Conservation (phyloP, 2,888 invertebrate species). For the Augochlorella aurata region DNA sequence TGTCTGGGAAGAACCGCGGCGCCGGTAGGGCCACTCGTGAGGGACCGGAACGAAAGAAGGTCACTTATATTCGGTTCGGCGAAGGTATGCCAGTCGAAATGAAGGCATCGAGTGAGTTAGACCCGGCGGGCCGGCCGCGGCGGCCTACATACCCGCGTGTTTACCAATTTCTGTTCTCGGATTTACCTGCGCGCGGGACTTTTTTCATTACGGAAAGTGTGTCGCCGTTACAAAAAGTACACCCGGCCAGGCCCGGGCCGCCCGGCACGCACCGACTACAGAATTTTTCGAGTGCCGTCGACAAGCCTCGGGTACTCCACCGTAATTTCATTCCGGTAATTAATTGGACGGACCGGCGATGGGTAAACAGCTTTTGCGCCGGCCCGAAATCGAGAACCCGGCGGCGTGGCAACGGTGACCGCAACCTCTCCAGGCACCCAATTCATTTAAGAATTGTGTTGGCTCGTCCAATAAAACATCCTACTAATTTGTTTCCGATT, state of each 20-base stretch:
- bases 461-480: not conserved
- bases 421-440: not conserved
- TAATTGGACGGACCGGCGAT: not conserved
- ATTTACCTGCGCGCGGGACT: not conserved
- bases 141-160: slow-evolving; percentile 20
- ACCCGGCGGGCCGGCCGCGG: not conserved
- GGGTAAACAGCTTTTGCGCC: not conserved
- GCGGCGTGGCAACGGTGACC: not conserved
- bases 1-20: not conserved
- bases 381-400: not conserved
- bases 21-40: not conserved
- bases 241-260: not conserved
- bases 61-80: slow-evolving; percentile 1
- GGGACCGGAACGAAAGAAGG: not conserved
- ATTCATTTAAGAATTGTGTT: not conserved
- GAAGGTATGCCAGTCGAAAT: slow-evolving; percentile 22
- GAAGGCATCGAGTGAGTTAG: slow-evolving; percentile 22
- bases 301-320: not conserved
- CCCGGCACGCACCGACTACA: not conserved
- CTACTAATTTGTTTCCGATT: not conserved
- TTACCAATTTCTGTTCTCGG: slow-evolving; percentile 14
- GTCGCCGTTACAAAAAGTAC: not conserved
- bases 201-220: slow-evolving; percentile 18
- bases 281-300: slow-evolving; percentile 4
- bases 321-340: not conserved